Percentiles rank a stretch among this genome's conserved stretches.
phyloP scores from a whole-genome alignment of 2,888 invertebrate genomes.

The Flexamia atlantica region DNA sequence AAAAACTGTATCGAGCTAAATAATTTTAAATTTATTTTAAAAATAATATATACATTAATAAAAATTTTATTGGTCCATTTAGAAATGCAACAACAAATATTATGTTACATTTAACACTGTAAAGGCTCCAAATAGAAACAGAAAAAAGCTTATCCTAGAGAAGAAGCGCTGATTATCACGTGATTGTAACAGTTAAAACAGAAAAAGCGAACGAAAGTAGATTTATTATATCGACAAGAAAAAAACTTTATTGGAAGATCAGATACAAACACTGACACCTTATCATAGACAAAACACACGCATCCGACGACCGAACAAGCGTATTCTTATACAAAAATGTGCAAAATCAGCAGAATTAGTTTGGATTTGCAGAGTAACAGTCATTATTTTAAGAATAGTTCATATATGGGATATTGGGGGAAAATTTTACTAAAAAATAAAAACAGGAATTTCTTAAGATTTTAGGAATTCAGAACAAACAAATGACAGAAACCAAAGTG shows the following conservation, averaged over 20 bases:
- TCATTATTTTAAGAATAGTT: constrained; percentile 43
- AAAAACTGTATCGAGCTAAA: constrained; percentile 40
- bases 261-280: constrained; percentile 49
- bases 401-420: constrained; percentile 10
- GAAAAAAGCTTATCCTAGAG: constrained; percentile 51
- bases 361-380: constrained; percentile 39
- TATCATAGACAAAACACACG: constrained; percentile 44
- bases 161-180: constrained; percentile 52
- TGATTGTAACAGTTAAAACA: constrained; percentile 47
- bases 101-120: constrained; percentile 54
- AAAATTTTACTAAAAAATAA: not conserved
- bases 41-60: constrained; percentile 55
- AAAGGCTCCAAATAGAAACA: constrained; percentile 39
- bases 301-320: constrained; percentile 47
- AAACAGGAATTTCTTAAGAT: not conserved
- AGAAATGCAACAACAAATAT: constrained; percentile 58
- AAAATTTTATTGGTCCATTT: constrained; percentile 55
- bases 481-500: not conserved
- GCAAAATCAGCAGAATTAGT: constrained; percentile 36
- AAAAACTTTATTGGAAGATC: constrained; percentile 49
- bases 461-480: not conserved
- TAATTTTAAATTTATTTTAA: constrained; percentile 37
- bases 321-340: constrained; percentile 56
- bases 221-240: constrained; percentile 33
- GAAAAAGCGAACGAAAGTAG: constrained; percentile 29